These are phyloP conservation scores for Bombycilla garrulus DNA, from an alignment of 2,113 vertebrate species.

Conservation along the genomic window DNA sequence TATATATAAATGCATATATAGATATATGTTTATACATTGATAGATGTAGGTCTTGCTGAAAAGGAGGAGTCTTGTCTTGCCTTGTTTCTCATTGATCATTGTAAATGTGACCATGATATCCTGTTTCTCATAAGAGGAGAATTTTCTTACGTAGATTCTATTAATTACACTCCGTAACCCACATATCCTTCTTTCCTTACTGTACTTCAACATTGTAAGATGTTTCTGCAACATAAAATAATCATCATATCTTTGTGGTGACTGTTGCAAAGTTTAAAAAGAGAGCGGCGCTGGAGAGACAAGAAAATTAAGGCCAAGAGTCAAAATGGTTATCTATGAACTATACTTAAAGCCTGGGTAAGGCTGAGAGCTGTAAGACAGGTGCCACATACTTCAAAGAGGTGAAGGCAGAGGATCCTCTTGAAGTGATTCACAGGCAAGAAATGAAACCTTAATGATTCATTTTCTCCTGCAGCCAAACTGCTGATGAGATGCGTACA, in stretches of 20 bases:
- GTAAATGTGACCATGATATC: background rate
- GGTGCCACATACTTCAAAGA: background rate
- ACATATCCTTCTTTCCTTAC: background rate
- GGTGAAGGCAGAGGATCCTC: background rate
- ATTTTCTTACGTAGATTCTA: background rate
- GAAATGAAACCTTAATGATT: background rate
- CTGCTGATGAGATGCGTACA: background rate
- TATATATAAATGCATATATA: background rate
- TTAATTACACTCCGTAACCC: background rate
- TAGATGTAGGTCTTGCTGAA: background rate
- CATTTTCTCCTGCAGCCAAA: background rate
- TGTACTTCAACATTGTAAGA: background rate
- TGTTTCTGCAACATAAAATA: background rate
- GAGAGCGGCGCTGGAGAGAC: background rate
- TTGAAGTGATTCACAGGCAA: background rate
- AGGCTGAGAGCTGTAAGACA: background rate
- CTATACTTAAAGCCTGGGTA: background rate
- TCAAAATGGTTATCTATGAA: background rate
- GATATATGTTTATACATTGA: background rate
- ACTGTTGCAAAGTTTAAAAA: background rate
- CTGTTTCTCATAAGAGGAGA: background rate
- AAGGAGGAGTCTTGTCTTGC: background rate
- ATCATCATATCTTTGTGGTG: background rate
- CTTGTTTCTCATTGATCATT: background rate
- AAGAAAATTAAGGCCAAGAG: background rate